Percentiles rank a stretch among this genome's conserved stretches.
Conservation (phyloP, 2,888 invertebrate genomes). For the Rhodophaea formosa region DNA sequence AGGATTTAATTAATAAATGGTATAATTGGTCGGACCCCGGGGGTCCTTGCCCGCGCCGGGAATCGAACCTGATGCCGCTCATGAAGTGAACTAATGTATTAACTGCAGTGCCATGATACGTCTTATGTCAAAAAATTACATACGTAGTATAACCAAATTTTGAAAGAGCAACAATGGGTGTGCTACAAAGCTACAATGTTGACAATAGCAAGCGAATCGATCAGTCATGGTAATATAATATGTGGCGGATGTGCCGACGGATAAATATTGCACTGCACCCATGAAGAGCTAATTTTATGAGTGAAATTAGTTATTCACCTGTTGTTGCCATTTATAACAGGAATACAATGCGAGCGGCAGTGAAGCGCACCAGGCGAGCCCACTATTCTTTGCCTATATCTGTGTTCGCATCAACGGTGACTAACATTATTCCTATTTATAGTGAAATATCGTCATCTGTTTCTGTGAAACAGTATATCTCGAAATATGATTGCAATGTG, state of each 20-base stretch:
- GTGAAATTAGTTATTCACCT: constrained; percentile 81
- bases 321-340: constrained; percentile 79
- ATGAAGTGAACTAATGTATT: no score
- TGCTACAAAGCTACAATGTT: not conserved
- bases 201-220: constrained; percentile 21
- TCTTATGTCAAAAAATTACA: no score
- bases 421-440: constrained; percentile 40
- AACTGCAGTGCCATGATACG: no score
- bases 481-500: not conserved
- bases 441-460: constrained; percentile 13
- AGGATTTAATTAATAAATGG: no score
- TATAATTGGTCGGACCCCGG: no score
- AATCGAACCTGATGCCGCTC: no score
- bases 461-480: not conserved
- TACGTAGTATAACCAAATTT: not conserved
- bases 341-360: constrained; percentile 67
- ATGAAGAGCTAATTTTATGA: constrained; percentile 77
- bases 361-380: constrained; percentile 66
- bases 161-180: not conserved
- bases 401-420: constrained; percentile 55
- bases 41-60: no score
- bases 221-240: constrained; percentile 53
- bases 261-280: constrained; percentile 78
- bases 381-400: constrained; percentile 65
- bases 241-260: constrained; percentile 69